Conservation (phyloP, 2,797 vertebrate genomes). For the Myotis vivesi region DNA sequence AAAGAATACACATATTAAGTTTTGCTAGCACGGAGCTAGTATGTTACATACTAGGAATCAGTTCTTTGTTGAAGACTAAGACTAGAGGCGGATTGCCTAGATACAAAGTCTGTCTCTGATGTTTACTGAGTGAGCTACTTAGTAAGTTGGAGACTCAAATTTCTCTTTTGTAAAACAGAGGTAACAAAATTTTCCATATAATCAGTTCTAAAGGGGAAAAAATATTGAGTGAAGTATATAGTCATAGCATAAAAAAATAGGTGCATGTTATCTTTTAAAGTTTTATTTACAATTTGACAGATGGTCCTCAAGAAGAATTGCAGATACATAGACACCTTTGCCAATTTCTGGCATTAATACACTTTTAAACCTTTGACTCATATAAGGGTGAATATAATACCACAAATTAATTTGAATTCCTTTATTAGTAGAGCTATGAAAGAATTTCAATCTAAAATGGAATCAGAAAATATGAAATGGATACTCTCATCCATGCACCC, state of each 20-base stretch:
- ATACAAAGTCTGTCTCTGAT: not conserved
- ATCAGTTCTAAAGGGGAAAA: not conserved
- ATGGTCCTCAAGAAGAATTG: not conserved
- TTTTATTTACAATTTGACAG: not conserved
- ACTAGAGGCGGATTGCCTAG: not conserved
- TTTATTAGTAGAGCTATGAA: not conserved
- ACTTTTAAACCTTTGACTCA: not conserved
- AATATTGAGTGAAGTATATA: not conserved
- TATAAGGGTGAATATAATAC: not conserved
- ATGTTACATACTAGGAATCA: not conserved
- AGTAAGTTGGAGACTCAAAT: not conserved
- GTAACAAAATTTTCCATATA: not conserved
- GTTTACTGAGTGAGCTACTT: not conserved
- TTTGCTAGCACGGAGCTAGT: not conserved
- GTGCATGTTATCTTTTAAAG: not conserved
- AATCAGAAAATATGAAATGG: not conserved
- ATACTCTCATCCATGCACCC: not conserved
- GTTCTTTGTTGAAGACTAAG: not conserved
- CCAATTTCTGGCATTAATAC: not conserved
- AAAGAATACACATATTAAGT: not conserved
- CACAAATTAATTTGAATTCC: not conserved
- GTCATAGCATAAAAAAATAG: not conserved
- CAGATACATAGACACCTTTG: not conserved
- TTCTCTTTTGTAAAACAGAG: conserved; percentile 14
- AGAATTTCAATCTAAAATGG: not conserved